Conservation (phyloP, 2,888 invertebrate genomes). For the Mythimna pallens region DNA sequence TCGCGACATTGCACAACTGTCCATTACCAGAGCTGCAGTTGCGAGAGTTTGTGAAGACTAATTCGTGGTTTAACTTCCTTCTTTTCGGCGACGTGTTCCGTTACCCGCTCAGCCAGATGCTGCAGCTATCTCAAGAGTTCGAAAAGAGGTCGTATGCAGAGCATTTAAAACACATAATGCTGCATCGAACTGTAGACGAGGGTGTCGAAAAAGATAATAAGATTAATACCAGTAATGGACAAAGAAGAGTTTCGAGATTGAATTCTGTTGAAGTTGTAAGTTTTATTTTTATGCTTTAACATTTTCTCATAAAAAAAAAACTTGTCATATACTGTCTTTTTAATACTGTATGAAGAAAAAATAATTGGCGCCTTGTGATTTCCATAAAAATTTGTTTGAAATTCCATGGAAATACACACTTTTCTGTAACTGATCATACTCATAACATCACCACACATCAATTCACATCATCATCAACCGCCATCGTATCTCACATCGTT, state of each 20-base stretch:
- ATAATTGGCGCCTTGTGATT: no score
- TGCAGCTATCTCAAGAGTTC: constrained; percentile 90
- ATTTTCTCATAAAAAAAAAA: no score
- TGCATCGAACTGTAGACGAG: constrained; percentile 83
- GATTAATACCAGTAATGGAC: constrained; percentile 78
- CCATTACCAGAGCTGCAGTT: constrained; percentile 91
- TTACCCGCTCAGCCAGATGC: constrained; percentile 92
- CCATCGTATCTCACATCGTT: not conserved
- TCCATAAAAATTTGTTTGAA: not conserved
- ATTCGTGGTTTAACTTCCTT: constrained; percentile 94
- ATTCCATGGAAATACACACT: not conserved
- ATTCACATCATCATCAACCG: constrained; percentile 3
- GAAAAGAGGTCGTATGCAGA: constrained; percentile 90
- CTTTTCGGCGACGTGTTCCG: constrained; percentile 93
- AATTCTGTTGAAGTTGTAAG: constrained; percentile 85
- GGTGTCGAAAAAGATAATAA: constrained; percentile 83
- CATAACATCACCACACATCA: not conserved
- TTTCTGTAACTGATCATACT: not conserved
- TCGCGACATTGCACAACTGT: constrained; percentile 90
- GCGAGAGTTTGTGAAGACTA: constrained; percentile 90
- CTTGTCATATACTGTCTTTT: no score
- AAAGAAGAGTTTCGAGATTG: constrained; percentile 79
- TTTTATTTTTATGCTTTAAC: constrained; percentile 38
- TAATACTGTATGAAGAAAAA: not conserved
- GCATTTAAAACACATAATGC: constrained; percentile 90